Evolutionary conservation across 2,888 invertebrate genomes (phyloP).

Genomic region (Xestia xanthographa): DNA sequence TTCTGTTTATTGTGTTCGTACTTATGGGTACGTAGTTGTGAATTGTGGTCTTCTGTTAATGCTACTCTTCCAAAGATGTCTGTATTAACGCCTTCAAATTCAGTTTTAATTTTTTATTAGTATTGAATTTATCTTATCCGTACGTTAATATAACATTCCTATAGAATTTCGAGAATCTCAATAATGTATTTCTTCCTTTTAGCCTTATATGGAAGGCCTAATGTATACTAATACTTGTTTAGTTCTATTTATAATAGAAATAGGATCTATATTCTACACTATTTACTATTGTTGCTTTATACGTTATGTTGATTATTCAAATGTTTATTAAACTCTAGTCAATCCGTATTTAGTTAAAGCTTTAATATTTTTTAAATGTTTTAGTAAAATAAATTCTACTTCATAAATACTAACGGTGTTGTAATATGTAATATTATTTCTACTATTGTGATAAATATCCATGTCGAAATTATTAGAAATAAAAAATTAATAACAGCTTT

Average conservation of each 20-base stretch:
- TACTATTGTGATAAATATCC: slow-evolving; percentile 63
- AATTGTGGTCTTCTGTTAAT: not conserved
- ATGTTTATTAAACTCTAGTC: slow-evolving; percentile 67
- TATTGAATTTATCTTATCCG: slow-evolving; percentile 9
- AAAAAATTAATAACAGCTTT: slow-evolving; percentile 27
- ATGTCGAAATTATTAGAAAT: slow-evolving; percentile 59
- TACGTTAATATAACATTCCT: slow-evolving; percentile 18
- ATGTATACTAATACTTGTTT: slow-evolving; percentile 15
- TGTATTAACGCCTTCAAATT: not conserved
- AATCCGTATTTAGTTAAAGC: slow-evolving; percentile 59
- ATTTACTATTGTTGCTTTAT: slow-evolving; percentile 54
- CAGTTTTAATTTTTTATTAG: not conserved
- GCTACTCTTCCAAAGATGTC: not conserved
- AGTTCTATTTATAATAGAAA: slow-evolving; percentile 10
- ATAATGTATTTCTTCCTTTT: not conserved
- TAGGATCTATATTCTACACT: slow-evolving; percentile 30
- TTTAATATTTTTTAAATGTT: slow-evolving; percentile 62
- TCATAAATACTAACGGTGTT: slow-evolving; percentile 43
- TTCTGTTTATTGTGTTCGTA: not conserved
- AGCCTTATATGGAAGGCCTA: slow-evolving; percentile 17
- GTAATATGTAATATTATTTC: slow-evolving; percentile 62
- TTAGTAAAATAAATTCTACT: slow-evolving; percentile 32
- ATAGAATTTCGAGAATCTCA: slow-evolving; percentile 23
- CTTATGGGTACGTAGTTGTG: not conserved
- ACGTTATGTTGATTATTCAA: slow-evolving; percentile 44